Conservation (phyloP, 2,888 invertebrate species). For the Pemphredon lugubris region DNA sequence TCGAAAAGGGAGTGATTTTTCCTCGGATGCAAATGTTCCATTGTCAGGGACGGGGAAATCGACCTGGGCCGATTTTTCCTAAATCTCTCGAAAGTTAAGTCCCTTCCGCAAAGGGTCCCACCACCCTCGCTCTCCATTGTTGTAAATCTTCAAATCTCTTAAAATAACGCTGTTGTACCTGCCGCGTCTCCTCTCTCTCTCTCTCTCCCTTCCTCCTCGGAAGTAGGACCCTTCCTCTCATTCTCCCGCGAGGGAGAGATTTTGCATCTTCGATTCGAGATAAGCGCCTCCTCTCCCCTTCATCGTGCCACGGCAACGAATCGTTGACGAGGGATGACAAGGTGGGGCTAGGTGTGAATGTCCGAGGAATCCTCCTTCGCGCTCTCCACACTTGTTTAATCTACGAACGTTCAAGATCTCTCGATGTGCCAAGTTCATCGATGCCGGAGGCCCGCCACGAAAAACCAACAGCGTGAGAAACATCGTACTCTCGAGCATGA, state of each 20-base stretch:
- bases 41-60: constrained; percentile 44
- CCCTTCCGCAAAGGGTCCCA: constrained; percentile 19
- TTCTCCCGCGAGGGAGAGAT: constrained; percentile 21
- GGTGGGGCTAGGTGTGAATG: constrained; percentile 48
- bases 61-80: constrained; percentile 48
- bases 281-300: constrained; percentile 36
- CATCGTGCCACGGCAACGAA: not conserved
- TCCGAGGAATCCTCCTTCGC: constrained; percentile 21
- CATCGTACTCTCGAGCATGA: not conserved
- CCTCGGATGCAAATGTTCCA: constrained; percentile 58
- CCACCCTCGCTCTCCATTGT: constrained; percentile 59
- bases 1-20: constrained; percentile 59
- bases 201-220: constrained; percentile 20
- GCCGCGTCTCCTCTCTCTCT: constrained; percentile 35
- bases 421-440: constrained; percentile 13
- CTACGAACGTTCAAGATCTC: constrained; percentile 34
- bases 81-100: constrained; percentile 63
- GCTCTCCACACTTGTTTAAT: constrained; percentile 45
- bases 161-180: constrained; percentile 72
- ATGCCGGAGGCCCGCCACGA: not conserved
- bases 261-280: constrained; percentile 64
- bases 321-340: constrained; percentile 52
- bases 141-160: constrained; percentile 75
- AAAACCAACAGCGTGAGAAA: constrained; percentile 39
- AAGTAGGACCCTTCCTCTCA: too few relatives aligned